Conservation (phyloP, 2,113 vertebrate genomes). For the Caracal caracal region DNA sequence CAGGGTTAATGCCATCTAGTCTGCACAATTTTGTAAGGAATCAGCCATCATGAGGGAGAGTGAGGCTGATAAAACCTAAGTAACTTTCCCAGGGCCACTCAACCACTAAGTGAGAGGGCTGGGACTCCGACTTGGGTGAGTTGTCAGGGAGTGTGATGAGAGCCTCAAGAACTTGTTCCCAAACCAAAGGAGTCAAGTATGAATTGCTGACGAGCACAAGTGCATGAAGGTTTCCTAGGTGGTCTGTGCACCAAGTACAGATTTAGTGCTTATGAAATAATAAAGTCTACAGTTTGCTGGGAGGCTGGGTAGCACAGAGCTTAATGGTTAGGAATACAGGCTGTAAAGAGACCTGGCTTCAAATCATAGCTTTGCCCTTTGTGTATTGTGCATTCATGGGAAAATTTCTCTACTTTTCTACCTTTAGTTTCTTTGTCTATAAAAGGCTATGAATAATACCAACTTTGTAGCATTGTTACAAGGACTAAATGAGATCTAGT, state of each 20-base stretch:
- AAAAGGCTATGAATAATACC: background rate
- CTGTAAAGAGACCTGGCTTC: background rate
- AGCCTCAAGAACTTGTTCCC: background rate
- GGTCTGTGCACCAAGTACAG: background rate
- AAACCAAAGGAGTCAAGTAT: background rate
- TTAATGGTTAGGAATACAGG: background rate
- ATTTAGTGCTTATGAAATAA: background rate
- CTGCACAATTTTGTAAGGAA: background rate
- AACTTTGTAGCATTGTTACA: background rate
- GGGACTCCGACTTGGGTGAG: background rate
- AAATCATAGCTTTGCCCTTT: background rate
- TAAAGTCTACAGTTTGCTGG: background rate
- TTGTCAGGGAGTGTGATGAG: background rate
- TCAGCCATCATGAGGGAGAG: background rate
- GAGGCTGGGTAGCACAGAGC: background rate
- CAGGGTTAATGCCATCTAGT: background rate
- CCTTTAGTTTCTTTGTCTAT: background rate
- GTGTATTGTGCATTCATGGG: background rate
- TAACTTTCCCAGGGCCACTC: background rate
- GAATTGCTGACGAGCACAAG: background rate
- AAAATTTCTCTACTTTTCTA: background rate
- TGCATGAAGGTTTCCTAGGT: background rate
- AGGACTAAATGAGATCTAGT: background rate
- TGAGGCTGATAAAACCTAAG: background rate
- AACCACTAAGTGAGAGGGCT: background rate